Evolutionary conservation across 2,888 invertebrate species (phyloP).

Genomic region (Caenorhabditis sulstoni): DNA sequence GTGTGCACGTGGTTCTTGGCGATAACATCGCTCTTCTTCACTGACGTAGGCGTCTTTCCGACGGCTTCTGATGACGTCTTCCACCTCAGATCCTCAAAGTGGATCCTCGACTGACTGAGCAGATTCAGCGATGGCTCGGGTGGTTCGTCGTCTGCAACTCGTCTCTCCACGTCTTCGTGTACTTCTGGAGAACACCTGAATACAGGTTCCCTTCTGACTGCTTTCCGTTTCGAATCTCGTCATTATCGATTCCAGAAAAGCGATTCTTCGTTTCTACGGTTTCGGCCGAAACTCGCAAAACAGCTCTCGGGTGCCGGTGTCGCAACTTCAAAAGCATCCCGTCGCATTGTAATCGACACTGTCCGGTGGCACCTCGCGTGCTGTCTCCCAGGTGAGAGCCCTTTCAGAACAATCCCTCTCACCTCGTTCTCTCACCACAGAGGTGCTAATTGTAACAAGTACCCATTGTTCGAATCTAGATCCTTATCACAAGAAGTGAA

Average conservation of each 20-base stretch:
- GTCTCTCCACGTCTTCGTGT: constrained; percentile 62
- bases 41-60: constrained; percentile 2
- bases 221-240: neutral
- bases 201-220: constrained; percentile 46
- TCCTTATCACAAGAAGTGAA: too few species aligned
- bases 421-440: too few species aligned
- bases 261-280: constrained; percentile 17
- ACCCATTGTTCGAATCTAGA: too few species aligned
- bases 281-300: neutral
- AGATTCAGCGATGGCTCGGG: constrained; percentile 57
- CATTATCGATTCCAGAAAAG: constrained; percentile 19
- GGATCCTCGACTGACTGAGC: neutral
- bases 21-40: constrained; percentile 22
- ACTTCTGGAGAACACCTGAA: constrained; percentile 65
- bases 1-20: constrained; percentile 67
- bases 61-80: neutral
- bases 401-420: too few species aligned
- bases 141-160: constrained; percentile 69
- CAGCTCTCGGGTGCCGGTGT: neutral
- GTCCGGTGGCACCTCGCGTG: too few species aligned
- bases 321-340: neutral
- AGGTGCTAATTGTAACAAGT: too few species aligned
- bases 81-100: neutral
- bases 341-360: too few species aligned
- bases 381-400: too few species aligned